phyloP scores from a whole-genome alignment of 2,888 invertebrate species.

The Nezara viridula region DNA sequence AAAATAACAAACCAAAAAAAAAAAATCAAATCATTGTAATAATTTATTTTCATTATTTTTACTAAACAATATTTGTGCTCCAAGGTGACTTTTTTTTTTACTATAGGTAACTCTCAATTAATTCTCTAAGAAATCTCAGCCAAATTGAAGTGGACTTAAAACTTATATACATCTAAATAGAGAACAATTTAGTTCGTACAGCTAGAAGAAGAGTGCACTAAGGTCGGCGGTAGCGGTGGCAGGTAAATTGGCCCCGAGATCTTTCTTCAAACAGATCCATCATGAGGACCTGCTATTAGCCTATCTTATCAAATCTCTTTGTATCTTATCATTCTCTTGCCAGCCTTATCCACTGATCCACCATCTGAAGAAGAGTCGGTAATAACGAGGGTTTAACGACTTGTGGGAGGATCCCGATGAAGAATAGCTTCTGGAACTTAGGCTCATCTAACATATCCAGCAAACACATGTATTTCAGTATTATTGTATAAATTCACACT shows the following conservation, averaged over 20 bases:
- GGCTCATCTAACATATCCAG: neutral
- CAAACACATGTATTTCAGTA: neutral
- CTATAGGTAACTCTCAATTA: no score
- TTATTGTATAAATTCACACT: neutral
- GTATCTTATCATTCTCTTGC: neutral
- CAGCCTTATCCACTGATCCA: no score
- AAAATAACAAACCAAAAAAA: no score
- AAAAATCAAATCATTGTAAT: no score
- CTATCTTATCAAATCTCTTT: conserved; percentile 14
- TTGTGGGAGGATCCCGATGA: neutral
- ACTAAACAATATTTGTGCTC: no score
- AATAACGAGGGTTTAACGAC: neutral
- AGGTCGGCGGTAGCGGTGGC: neutral
- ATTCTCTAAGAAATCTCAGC: no score
- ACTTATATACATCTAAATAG: no score
- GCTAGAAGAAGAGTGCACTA: no score
- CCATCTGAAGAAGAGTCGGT: neutral
- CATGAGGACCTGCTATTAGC: neutral
- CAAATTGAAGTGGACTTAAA: no score
- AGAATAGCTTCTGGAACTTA: neutral
- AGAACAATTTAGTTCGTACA: no score
- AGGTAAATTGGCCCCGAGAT: neutral
- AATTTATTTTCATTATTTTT: no score
- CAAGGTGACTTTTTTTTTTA: no score
- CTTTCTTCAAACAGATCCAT: neutral